A percentile compares a stretch with the other conserved stretches of the same genome.
These are phyloP conservation scores for Pluvianellus socialis DNA, from an alignment of 2,113 vertebrate species.

Conservation along the genomic window DNA sequence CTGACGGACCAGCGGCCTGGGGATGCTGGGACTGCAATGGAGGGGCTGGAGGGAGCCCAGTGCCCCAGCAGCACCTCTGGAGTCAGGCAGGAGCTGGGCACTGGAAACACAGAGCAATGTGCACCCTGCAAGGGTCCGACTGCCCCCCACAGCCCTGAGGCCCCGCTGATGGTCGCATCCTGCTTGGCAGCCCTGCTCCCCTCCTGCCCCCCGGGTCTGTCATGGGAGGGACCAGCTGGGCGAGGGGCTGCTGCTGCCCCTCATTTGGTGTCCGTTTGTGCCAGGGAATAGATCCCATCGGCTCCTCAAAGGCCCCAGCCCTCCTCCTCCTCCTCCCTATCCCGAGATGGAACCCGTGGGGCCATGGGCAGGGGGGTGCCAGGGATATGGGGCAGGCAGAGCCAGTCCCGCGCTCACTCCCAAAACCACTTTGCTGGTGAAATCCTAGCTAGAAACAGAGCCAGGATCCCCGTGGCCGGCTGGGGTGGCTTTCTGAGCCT, in stretches of 20 bases:
- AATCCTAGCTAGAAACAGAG: background rate
- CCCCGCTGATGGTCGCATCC: too few relatives aligned
- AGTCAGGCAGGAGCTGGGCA: too few relatives aligned
- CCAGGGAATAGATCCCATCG: background rate
- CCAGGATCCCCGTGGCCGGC: fast-evolving
- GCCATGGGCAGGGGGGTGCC: background rate
- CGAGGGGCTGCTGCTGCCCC: background rate
- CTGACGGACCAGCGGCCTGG: background rate
- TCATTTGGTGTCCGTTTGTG: background rate
- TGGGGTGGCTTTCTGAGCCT: background rate
- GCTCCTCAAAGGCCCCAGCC: background rate
- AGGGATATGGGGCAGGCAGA: background rate
- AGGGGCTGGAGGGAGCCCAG: too few relatives aligned
- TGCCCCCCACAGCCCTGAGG: too few relatives aligned
- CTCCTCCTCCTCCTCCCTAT: background rate
- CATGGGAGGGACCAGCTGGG: fast-evolving
- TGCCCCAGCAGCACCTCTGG: too few relatives aligned
- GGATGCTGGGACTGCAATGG: background rate
- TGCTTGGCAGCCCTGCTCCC: too few relatives aligned
- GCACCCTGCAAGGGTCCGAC: too few relatives aligned
- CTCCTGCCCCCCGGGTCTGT: background rate
- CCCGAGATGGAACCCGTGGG: background rate
- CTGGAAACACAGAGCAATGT: too few relatives aligned
- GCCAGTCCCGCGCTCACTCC: fast-evolving
- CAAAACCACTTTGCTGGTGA: background rate